phyloP scores from a whole-genome alignment of 2,113 vertebrate genomes.

The Ailuropoda melanoleuca region DNA sequence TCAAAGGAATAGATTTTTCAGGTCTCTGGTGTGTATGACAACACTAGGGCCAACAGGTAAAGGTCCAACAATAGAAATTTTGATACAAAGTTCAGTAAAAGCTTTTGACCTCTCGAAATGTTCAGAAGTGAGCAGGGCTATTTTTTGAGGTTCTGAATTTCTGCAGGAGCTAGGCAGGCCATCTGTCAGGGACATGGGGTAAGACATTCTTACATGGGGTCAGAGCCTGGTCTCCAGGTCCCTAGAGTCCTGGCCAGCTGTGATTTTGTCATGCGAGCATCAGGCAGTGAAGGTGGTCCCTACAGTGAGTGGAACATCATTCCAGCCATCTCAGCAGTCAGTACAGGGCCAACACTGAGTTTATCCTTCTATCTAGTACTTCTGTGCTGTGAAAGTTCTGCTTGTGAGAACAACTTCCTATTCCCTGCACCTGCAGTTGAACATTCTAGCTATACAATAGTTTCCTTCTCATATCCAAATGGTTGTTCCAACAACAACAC shows the following conservation, averaged over 20 bases:
- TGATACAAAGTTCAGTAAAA: neutral
- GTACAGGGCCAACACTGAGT: slow-evolving; percentile 45
- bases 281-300: slow-evolving; percentile 3
- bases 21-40: neutral
- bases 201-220: neutral
- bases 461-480: neutral
- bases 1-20: neutral
- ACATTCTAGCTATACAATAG: slow-evolving; percentile 28
- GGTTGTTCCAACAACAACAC: neutral
- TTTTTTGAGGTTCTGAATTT: slow-evolving; percentile 22
- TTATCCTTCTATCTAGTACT: slow-evolving; percentile 12
- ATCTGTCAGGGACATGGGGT: slow-evolving; percentile 24
- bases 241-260: slow-evolving; percentile 43
- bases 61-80: neutral
- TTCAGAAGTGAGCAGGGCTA: neutral
- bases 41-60: neutral
- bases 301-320: neutral
- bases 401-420: neutral
- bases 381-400: neutral
- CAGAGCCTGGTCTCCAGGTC: neutral
- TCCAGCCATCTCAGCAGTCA: slow-evolving; percentile 34
- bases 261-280: slow-evolving; percentile 14
- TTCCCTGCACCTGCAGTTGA: slow-evolving; percentile 35
- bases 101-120: neutral
- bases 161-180: neutral